A percentile compares a stretch with the other conserved stretches of the same genome.
Evolutionary conservation across 2,797 vertebrate genomes (phyloP).

Genomic region (Microctenopoma steveboyesi): DNA sequence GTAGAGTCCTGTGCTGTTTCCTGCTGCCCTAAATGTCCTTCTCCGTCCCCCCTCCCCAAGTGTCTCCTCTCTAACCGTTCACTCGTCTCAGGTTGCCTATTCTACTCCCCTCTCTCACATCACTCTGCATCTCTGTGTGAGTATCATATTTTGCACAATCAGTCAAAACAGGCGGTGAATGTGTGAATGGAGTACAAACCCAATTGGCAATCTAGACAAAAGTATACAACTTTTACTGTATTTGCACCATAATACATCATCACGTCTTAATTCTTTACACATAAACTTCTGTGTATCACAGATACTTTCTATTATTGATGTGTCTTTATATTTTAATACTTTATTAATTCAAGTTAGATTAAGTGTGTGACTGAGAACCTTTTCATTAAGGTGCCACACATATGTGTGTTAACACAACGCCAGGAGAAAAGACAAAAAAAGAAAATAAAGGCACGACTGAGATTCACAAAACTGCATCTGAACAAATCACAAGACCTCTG

Average conservation of each 20-base stretch:
- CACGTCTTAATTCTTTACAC: background rate
- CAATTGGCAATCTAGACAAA: conserved; percentile 8
- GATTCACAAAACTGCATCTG: too few species aligned
- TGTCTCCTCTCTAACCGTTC: conserved; percentile 47
- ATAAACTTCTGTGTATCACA: background rate
- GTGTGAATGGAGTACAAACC: conserved; percentile 59
- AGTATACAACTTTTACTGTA: background rate
- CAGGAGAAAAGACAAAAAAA: too few species aligned
- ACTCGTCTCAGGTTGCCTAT: conserved; percentile 63
- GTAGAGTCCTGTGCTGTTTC: conserved; percentile 34
- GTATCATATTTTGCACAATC: conserved; percentile 71
- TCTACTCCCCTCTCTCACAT: conserved; percentile 32
- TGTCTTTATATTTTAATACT: too few species aligned
- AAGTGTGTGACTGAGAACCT: too few species aligned
- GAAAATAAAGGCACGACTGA: too few species aligned
- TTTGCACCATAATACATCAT: background rate
- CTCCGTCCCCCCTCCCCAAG: conserved; percentile 30
- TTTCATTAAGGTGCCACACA: too few species aligned
- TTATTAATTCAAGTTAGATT: too few species aligned
- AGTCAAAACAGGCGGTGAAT: conserved; percentile 56
- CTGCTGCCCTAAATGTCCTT: conserved; percentile 63
- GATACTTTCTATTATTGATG: too few species aligned
- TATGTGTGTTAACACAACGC: too few species aligned
- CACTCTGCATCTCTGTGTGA: conserved; percentile 53
- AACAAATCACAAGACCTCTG: too few species aligned